Evolutionary conservation across 2,888 invertebrate species (phyloP).

Genomic region (Caenorhabditis sp.): DNA sequence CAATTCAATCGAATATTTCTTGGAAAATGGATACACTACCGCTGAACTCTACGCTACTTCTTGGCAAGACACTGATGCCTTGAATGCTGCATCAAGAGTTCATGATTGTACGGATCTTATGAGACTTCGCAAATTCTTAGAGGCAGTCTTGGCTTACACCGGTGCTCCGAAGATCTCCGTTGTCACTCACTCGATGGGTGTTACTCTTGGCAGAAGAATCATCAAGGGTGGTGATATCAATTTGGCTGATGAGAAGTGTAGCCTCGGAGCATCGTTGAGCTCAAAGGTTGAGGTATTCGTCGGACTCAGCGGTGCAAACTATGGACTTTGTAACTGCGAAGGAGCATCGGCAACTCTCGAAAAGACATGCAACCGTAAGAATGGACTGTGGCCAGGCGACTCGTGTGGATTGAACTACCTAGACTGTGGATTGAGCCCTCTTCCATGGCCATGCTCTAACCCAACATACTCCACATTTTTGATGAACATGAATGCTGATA

Average conservation of each 20-base stretch:
- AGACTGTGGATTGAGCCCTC: slow-evolving; percentile 44
- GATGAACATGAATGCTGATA: slow-evolving; percentile 47
- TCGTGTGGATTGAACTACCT: slow-evolving; percentile 56
- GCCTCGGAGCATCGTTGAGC: slow-evolving; percentile 52
- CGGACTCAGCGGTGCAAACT: slow-evolving; percentile 65
- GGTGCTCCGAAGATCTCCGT: slow-evolving; percentile 49
- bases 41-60: slow-evolving; percentile 58
- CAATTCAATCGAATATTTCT: slow-evolving; percentile 44
- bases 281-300: slow-evolving; percentile 59
- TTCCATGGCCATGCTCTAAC: slow-evolving; percentile 45
- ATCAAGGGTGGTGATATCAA: slow-evolving; percentile 49
- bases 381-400: slow-evolving; percentile 61
- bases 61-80: slow-evolving; percentile 52
- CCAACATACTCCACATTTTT: slow-evolving; percentile 43
- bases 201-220: slow-evolving; percentile 54
- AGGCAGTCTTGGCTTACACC: slow-evolving; percentile 57
- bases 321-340: slow-evolving; percentile 64
- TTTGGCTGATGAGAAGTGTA: slow-evolving; percentile 42
- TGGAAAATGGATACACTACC: slow-evolving; percentile 41
- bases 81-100: slow-evolving; percentile 39
- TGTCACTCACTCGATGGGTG: slow-evolving; percentile 65
- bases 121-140: slow-evolving; percentile 53
- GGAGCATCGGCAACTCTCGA: slow-evolving; percentile 43
- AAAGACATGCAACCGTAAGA: slow-evolving; percentile 57
- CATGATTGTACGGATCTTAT: slow-evolving; percentile 55